Evolutionary conservation across 2,797 vertebrate species (phyloP), one percentile per base, ranked within the genome.

Genomic region (Acrossocheilus fasciatus): DNA sequence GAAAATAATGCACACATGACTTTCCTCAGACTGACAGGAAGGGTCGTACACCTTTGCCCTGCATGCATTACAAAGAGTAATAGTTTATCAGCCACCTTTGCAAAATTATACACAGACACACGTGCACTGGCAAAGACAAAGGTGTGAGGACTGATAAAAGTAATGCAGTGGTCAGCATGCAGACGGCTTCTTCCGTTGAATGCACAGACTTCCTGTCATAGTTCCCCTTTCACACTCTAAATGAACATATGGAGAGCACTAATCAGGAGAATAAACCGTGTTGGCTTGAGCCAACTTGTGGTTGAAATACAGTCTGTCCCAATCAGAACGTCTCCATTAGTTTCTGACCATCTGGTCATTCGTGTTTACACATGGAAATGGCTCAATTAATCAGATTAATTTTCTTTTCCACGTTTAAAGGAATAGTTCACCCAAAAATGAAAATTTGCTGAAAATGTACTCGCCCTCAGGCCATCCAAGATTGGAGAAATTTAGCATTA

Each of bases 141-240:
- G 81, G 78, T 89, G 83, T 78, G 82, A 74, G 74, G 39, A 43
- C 79, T 87, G 82, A 87, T 89, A 84, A 87, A 78, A 68, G 30
- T 73, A 57, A 50, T 74, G 64, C 39, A 41, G 20, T 79, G 83
- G 39, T 20, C 47, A 84, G 59, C 45, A 52, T 52, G 30, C 62
- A 76, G 52, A 77, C 77, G 34, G 70, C 23, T 23, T 87, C 68
- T 85, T 85, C 88, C 66, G 10, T 64, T 85, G 66, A 77, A 50
- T 0, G 11, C 72, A 47, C 83, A 86, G 69, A 43, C 70, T 80
- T 83, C 80, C 83, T 89, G 86, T 57, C 52, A 20, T 39, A 81
- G 8, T 74, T 86, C 17, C n/a, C 26, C 68, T 64, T 39, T 74
- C 69, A 79, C 50, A 34, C 64, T 70, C 17, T 11, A 11, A 70